These are phyloP conservation scores for Caenorhabditis afra DNA, from an alignment of 2,888 invertebrate species.

Conservation along the genomic window DNA sequence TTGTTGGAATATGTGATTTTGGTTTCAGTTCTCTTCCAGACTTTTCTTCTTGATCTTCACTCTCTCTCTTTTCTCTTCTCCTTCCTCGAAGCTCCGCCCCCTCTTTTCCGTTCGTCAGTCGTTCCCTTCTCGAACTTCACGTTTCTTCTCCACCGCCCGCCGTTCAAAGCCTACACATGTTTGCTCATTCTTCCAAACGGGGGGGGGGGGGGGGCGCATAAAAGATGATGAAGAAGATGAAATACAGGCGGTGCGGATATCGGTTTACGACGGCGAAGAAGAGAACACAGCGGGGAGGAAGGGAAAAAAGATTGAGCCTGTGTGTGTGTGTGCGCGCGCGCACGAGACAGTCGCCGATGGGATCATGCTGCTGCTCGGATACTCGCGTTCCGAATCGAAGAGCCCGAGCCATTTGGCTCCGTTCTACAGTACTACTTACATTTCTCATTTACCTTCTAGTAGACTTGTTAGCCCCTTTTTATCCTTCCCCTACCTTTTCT, in stretches of 20 bases:
- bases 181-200: conserved; percentile 23
- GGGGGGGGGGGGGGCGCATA: neutral
- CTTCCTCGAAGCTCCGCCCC: neutral
- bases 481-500: no score
- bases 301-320: conserved; percentile 2
- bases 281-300: neutral
- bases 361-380: conserved; percentile 2
- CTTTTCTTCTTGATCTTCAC: no score
- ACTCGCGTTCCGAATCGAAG: no score
- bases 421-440: no score
- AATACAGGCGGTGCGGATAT: conserved; percentile 21
- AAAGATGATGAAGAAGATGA: no score
- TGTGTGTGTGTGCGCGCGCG: neutral
- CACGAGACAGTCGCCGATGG: conserved; percentile 9
- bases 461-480: no score
- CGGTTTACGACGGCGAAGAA: conserved; percentile 29
- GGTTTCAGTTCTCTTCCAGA: no score
- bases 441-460: no score
- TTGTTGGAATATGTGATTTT: no score
- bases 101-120: neutral
- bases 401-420: no score
- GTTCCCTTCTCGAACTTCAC: neutral
- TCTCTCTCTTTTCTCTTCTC: no score
- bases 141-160: neutral
- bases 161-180: conserved; percentile 7